Base-by-base conservation (phyloP, 2,113 vertebrate genomes). In the Neogale vison region DNA sequence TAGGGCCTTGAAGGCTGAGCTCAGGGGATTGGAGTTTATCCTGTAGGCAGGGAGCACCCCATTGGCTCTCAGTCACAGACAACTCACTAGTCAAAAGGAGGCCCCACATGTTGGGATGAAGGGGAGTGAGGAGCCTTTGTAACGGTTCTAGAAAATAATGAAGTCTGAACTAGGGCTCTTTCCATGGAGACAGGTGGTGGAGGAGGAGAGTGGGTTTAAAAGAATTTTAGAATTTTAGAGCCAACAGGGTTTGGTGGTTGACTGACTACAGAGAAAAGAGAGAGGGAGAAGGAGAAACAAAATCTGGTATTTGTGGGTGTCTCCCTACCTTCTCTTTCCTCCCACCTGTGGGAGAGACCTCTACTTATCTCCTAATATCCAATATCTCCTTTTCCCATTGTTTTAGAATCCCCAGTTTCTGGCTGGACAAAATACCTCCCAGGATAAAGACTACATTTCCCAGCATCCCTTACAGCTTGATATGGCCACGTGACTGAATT, bases 401-500 rank as follows among this genome's bases (percentile, higher is more conserved):
- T 42, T 17, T 79, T 67, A 71, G n/a, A 96, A 88, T 72, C 29
- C 39, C 55, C 61, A 39, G 7, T 86, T 87, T 96, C 77, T 18
- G 74, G 39, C 8, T 42, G 20, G 29, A 61, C 57, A 80, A 90
- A 89, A 39, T 50, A 0, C 23, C 29, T 90, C 36, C 13, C 12
- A 26, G 67, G 67, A 94, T 18, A 52, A 93, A 88, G 76, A 90
- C 82, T 89, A 76, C 81, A 94, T 86, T 61, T 97, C 61, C 79
- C 93, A 95, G 87, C 61, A 90, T 90, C 86, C 63, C 71, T 96
- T 98, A 95, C 82, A 90, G 50, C 52, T 90, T 93, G n/a, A 39
- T 65, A 36, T 11, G 24, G n/a, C 18, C 55, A 13, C 3, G n/a
- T 80, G 72, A 83, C 82, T 71, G 21, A 82, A 47, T 95, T 80